Conservation (phyloP, 1,140 invertebrate genomes). For the Steinernema feltiae region DNA sequence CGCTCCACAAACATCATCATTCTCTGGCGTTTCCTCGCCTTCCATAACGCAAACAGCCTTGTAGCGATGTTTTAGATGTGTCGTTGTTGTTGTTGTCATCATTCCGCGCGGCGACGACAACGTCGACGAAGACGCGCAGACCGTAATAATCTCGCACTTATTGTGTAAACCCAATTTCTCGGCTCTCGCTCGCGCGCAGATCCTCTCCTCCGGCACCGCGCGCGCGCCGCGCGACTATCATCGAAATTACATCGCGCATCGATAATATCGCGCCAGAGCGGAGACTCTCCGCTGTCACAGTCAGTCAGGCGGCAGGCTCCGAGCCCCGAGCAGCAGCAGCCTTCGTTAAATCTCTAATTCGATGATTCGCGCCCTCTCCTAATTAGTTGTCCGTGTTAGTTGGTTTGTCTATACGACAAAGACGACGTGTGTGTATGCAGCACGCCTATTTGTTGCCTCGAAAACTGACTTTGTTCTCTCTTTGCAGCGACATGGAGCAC, state of each 20-base stretch:
- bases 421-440: not conserved
- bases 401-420: not conserved
- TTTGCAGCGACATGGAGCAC: slow-evolving; percentile 4
- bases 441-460: slow-evolving; percentile 9
- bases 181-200: not conserved
- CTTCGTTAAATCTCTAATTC: not conserved
- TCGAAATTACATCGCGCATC: not conserved
- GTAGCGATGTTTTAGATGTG: not conserved
- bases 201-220: not conserved
- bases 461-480: not conserved
- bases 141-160: slow-evolving; percentile 15
- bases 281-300: not conserved
- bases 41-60: not conserved
- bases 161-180: slow-evolving; percentile 13
- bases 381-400: not conserved
- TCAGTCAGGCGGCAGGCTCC: not conserved
- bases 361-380: slow-evolving; percentile 9
- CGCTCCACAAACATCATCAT: too few species aligned
- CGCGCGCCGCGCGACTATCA: not conserved
- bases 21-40: not conserved
- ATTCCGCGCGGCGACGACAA: not conserved
- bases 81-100: slow-evolving; percentile 9
- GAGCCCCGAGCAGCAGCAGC: too few species aligned
- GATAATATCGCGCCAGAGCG: not conserved
- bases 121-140: not conserved